phyloP scores from a whole-genome alignment of 1,140 invertebrate genomes.

The Lepidurus apus region DNA sequence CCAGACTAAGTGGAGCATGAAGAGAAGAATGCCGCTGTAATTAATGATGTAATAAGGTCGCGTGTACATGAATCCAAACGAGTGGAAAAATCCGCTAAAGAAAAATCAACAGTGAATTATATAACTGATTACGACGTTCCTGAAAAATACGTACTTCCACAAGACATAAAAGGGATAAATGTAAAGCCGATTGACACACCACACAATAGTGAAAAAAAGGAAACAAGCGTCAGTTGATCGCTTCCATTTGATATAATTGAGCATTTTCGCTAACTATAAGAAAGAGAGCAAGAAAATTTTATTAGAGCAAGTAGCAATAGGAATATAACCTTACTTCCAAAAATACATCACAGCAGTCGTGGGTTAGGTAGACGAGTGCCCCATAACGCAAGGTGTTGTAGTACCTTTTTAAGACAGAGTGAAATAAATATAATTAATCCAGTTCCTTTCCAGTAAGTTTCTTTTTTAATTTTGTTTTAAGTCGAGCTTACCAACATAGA shows the following conservation, averaged over 20 bases:
- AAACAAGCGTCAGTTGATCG: slow-evolving; percentile 4
- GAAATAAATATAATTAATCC: background rate
- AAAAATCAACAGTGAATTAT: background rate
- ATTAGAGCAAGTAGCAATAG: background rate
- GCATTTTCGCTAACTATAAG: slow-evolving; percentile 19
- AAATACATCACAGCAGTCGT: slow-evolving; percentile 23
- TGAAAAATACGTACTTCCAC: slow-evolving; percentile 8
- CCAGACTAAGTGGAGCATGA: slow-evolving; percentile 24
- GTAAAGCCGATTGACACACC: slow-evolving; percentile 9
- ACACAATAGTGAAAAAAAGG: background rate
- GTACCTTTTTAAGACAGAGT: background rate
- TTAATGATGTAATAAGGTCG: slow-evolving; percentile 11
- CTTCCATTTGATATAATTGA: slow-evolving; percentile 22
- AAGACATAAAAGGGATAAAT: slow-evolving; percentile 25
- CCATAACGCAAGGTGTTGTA: slow-evolving; percentile 7
- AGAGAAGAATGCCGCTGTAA: background rate
- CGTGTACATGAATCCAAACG: slow-evolving; percentile 6
- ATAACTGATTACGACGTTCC: background rate
- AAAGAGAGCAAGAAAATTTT: background rate
- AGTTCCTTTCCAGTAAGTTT: background rate
- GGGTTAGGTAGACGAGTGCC: background rate
- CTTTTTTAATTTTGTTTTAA: background rate
- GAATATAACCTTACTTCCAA: slow-evolving; percentile 4
- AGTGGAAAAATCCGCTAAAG: background rate
- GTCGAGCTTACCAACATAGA: background rate